Conservation (phyloP, 2,888 invertebrate genomes). For the Nemotelus pantherinus region DNA sequence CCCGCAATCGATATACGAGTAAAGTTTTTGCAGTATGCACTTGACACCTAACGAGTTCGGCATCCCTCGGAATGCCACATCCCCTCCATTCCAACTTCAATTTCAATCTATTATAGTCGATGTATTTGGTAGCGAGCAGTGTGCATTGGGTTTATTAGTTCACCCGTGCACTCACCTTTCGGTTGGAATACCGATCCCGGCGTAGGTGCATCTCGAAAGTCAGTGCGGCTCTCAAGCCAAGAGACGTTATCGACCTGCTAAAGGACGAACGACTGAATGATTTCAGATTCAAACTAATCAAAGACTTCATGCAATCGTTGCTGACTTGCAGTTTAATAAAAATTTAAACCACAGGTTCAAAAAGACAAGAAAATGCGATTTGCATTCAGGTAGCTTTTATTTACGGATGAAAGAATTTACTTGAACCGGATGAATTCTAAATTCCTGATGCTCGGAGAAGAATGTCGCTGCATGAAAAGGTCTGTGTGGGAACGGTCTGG, state of each 20-base stretch:
- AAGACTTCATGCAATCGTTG: neutral
- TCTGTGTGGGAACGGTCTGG: too few species aligned
- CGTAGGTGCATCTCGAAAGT: neutral
- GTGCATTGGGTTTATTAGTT: conserved; percentile 40
- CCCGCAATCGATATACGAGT: conserved; percentile 20
- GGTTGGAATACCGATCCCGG: too few species aligned
- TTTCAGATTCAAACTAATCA: conserved; percentile 36
- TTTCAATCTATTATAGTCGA: conserved; percentile 20
- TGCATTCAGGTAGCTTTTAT: conserved; percentile 5
- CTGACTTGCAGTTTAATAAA: neutral
- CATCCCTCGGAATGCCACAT: neutral
- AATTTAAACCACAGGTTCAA: neutral
- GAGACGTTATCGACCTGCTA: neutral
- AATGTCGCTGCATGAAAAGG: too few species aligned
- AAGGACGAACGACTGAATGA: conserved; percentile 36
- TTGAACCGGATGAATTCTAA: neutral
- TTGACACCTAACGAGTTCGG: conserved; percentile 29
- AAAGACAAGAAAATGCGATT: too few species aligned
- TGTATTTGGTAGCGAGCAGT: neutral
- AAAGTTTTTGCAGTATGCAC: conserved; percentile 14
- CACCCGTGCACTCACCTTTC: conserved; percentile 18
- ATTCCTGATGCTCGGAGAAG: too few species aligned
- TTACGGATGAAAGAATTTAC: neutral
- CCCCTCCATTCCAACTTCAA: neutral
- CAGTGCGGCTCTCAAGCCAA: conserved; percentile 1